These are phyloP conservation scores for Calidris pugnax DNA, from an alignment of 2,113 vertebrate species.

Conservation along the genomic window DNA sequence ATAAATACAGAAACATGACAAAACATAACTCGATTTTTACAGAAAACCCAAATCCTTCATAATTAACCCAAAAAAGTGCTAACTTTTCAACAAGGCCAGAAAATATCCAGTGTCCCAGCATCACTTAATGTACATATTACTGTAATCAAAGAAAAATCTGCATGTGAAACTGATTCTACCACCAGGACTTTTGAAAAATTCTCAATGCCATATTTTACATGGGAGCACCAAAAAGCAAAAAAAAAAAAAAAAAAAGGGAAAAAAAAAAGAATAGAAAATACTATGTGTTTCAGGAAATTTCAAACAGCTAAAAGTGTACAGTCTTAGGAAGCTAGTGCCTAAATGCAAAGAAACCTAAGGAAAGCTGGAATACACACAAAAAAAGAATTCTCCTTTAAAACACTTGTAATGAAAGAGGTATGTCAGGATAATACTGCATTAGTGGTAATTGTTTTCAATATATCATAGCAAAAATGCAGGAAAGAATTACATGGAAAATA, in stretches of 20 bases:
- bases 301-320: slow-evolving; percentile 7
- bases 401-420: slow-evolving; percentile 67
- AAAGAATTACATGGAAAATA: slow-evolving; percentile 61
- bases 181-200: slow-evolving; percentile 25
- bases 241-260: background rate
- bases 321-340: slow-evolving; percentile 8
- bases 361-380: slow-evolving; percentile 40
- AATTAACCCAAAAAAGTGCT: slow-evolving; percentile 48
- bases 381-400: slow-evolving; percentile 39
- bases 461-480: slow-evolving; percentile 68
- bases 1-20: slow-evolving; percentile 62
- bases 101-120: slow-evolving; percentile 63
- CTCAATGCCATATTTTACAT: background rate
- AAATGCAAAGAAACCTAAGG: slow-evolving; percentile 39
- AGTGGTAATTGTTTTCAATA: slow-evolving; percentile 63
- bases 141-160: slow-evolving; percentile 1
- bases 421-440: slow-evolving; percentile 76
- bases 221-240: background rate
- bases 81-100: slow-evolving; percentile 60
- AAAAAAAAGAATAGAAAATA: background rate
- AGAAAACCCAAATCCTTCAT: slow-evolving; percentile 57
- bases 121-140: slow-evolving; percentile 10
- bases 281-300: background rate
- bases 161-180: slow-evolving; percentile 12
- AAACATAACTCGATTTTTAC: slow-evolving; percentile 49